Evolutionary conservation across 2,888 invertebrate species (phyloP).

Genomic region (Gisinianus flammeolus): DNA sequence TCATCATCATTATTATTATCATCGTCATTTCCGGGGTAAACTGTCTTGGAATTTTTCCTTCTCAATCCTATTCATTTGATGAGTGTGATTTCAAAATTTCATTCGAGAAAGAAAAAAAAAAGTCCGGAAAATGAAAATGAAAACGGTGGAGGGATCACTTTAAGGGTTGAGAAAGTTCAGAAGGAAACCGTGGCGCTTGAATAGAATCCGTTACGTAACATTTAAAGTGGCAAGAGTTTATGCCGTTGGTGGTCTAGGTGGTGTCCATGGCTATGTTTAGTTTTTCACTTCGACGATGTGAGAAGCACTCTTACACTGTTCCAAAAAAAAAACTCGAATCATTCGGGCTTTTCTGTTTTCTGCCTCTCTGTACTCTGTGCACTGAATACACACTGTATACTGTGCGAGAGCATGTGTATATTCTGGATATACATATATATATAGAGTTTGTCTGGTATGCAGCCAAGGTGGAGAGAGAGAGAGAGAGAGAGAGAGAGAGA

Average conservation of each 20-base stretch:
- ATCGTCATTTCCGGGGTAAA: background rate
- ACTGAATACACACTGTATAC: no score
- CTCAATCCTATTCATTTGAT: background rate
- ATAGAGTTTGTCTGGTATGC: background rate
- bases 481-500: background rate
- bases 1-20: background rate
- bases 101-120: background rate
- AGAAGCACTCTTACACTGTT: slow-evolving; percentile 25
- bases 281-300: no score
- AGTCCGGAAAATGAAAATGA: background rate
- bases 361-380: background rate
- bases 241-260: slow-evolving; percentile 41
- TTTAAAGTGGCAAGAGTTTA: slow-evolving; percentile 22
- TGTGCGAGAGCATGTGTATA: no score
- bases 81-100: background rate
- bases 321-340: background rate
- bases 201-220: slow-evolving; percentile 31
- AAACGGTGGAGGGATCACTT: background rate
- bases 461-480: background rate
- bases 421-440: background rate
- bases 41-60: background rate
- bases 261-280: slow-evolving; percentile 40
- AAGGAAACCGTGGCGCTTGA: slow-evolving; percentile 43
- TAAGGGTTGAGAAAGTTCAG: slow-evolving; percentile 30
- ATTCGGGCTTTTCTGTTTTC: slow-evolving; percentile 14